Evolutionary conservation across 2,113 vertebrate genomes (phyloP), one percentile per base, ranked within the genome.

Genomic region (Rallus limicola): DNA sequence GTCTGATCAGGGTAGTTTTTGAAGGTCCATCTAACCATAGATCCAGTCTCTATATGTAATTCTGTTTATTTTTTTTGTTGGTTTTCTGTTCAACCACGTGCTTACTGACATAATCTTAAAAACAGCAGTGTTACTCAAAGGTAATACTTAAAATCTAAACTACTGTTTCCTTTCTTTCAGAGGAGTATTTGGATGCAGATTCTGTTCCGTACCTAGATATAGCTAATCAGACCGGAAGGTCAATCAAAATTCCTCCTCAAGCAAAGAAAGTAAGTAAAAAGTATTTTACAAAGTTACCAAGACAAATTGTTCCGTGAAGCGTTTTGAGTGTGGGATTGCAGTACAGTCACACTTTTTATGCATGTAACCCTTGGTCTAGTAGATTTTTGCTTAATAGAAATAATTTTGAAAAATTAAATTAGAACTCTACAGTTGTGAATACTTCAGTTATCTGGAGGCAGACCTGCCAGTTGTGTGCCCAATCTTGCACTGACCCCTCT

Each of bases 211-310:
- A 99, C 84, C 96, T 99, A 72, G 99, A 99, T 96, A 99, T 99
- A 48, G 99, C 99, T 5, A 99, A 99, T 98, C 99, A 99, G 97
- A 99, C 98, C 58, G 99, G 99, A 93, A 98, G 99, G 82, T 98
- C 99, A 1, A 98, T 99, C 29, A 93, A 95, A 74, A 99, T 99
- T 84, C 99, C 99, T 7, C 94, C 96, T 38, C 62, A 82, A 16
- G 98, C 99, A 82, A 99, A 98, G 95, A 99, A 99, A 96, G 99
- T 99, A 96, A 78, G 98, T 94, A 16, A 33, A 33, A 79, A 50
- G 3, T 67, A 58, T 64, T 68, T 80, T 77, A 20, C 2, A 62
- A 0, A 88, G 52, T 8, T 75, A 24, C 16, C 88, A 26, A 65
- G 21, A 36, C 13, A 4, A 8, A 26, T 78, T 48, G 68, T 70